Conservation (phyloP, 2,797 vertebrate genomes). For the Notolepis coatsorum region DNA sequence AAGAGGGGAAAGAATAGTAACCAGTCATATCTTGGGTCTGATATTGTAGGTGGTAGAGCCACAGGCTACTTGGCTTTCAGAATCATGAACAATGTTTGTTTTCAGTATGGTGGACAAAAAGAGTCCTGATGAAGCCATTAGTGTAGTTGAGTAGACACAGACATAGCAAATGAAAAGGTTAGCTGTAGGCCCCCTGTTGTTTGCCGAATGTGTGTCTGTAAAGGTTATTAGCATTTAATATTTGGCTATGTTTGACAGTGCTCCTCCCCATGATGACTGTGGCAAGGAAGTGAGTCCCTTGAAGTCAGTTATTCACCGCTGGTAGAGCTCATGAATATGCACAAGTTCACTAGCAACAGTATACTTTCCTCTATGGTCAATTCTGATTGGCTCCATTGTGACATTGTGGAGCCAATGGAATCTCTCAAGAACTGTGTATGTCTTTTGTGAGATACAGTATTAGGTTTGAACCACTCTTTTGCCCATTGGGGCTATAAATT, state of each 20-base stretch:
- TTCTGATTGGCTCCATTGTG: constrained; percentile 15
- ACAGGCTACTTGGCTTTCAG: constrained; percentile 21
- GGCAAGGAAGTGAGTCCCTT: constrained; percentile 40
- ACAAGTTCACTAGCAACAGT: constrained; percentile 7
- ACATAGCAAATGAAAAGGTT: constrained; percentile 52
- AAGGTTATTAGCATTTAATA: constrained; percentile 67
- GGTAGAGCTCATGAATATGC: constrained; percentile 41
- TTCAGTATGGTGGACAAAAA: constrained; percentile 23
- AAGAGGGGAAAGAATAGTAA: constrained; percentile 91
- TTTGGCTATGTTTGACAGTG: constrained; percentile 28
- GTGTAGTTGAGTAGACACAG: constrained; percentile 35
- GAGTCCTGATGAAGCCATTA: constrained; percentile 23
- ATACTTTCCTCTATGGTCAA: constrained; percentile 1
- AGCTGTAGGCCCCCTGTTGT: constrained; percentile 42
- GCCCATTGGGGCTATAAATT: too few species aligned
- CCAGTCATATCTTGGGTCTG: constrained; percentile 68
- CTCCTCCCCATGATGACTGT: constrained; percentile 24
- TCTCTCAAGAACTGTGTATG: too few species aligned
- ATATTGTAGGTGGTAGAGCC: constrained; percentile 10
- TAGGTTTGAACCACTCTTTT: background rate
- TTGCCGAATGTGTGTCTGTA: constrained; percentile 47
- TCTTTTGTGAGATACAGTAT: too few species aligned
- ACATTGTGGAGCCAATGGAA: too few species aligned
- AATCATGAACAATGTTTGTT: constrained; percentile 21
- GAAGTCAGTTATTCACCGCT: constrained; percentile 39